Evolutionary conservation across 2,113 vertebrate genomes (phyloP), one percentile per base, ranked within the genome.

Genomic region (Ancistrus triradiatus): DNA sequence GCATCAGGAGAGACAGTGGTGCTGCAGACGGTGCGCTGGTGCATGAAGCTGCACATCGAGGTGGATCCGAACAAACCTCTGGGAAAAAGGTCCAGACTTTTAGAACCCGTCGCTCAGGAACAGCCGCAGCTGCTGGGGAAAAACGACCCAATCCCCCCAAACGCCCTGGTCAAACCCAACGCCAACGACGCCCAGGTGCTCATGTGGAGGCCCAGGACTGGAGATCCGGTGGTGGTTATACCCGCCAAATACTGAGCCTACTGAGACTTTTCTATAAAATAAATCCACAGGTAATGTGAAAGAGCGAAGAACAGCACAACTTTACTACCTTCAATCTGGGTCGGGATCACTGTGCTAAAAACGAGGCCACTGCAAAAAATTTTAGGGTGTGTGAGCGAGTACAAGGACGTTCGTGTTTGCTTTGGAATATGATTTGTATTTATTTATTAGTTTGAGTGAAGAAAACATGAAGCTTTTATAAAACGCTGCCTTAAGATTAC

Each of bases 121-220:
- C 92, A 92, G 82, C 96, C 95, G 7, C 90, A 90, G 64, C 84
- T 98, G 73, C 88, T 95, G 40, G 88, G 75, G 81, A 94, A 90
- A 81, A 98, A 97, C 0, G 93, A 97, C 80, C 83, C 91, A 74
- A 95, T 98, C 77, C 89, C 92, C 7, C 68, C 90, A 33, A 95
- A 94, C 19, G 95, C 93, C 83, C 91, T 95, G 83, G 89, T 93
- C 83, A 98, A 96, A 79, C 96, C 96, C 80, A 99, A 99, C 6
- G 96, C 96, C 89, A 99, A 99, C 1, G 95, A 98, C 1, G 96
- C 96, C 51, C 96, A 99, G 87, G 94, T 98, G 74, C 93, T 99
- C 76, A 98, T 99, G 94, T 99, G 95, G 96, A 88, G 95, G 85
- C 96, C 95, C 82, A 92, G 87, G 74, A 87, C 79, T 0, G 92